Conservation (phyloP, 2,888 invertebrate species). For the Aspidiotus destructor region DNA sequence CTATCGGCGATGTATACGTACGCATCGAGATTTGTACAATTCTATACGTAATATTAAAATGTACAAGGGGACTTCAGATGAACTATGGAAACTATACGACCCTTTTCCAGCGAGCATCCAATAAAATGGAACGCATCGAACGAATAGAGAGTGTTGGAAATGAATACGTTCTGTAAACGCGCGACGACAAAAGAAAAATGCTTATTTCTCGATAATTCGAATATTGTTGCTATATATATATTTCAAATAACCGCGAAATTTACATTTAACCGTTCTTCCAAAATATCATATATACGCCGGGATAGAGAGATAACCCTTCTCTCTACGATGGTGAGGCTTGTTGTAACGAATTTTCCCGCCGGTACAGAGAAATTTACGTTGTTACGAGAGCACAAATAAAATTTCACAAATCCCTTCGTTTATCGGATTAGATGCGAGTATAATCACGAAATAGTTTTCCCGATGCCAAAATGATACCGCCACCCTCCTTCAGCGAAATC, state of each 20-base stretch:
- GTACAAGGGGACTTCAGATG: no score
- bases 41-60: no score
- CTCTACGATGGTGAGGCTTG: slow-evolving; percentile 1
- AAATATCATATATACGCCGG: background rate
- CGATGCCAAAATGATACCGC: background rate
- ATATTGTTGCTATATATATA: slow-evolving; percentile 10
- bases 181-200: background rate
- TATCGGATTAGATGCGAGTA: slow-evolving; percentile 22
- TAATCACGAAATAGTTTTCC: slow-evolving; percentile 3
- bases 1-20: no score
- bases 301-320: background rate
- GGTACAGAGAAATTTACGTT: no score
- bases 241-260: slow-evolving; percentile 21
- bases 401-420: slow-evolving; percentile 25
- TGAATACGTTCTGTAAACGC: no score
- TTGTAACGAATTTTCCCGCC: slow-evolving; percentile 10
- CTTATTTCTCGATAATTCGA: slow-evolving; percentile 19
- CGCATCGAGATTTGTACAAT: no score
- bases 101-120: no score
- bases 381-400: background rate
- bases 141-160: no score
- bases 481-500: background rate
- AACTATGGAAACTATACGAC: no score
- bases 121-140: no score
- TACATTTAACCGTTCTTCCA: slow-evolving; percentile 21